These are phyloP conservation scores for Unio pictorum DNA, from an alignment of 2,888 invertebrate species.

Conservation along the genomic window DNA sequence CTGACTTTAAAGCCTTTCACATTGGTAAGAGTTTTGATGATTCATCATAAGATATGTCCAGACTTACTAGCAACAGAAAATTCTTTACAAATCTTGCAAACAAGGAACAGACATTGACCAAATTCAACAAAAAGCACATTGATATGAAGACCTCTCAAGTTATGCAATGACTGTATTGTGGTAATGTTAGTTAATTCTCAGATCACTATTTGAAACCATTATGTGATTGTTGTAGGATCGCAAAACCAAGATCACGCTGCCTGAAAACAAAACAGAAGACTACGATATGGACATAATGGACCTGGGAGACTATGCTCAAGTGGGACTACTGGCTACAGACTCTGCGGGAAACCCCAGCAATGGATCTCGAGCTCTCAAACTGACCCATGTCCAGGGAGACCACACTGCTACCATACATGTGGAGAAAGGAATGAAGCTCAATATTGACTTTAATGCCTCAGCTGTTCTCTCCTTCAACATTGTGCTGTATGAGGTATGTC, in stretches of 20 bases:
- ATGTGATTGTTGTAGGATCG: constrained; percentile 26
- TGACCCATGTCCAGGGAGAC: constrained; percentile 44
- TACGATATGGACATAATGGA: constrained; percentile 48
- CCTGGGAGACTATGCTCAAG: constrained; percentile 50
- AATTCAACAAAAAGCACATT: no score
- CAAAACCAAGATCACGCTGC: constrained; percentile 47
- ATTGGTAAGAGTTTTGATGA: no score
- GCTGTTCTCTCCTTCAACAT: constrained; percentile 53
- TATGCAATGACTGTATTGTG: no score
- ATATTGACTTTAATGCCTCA: constrained; percentile 53
- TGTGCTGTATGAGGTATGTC: constrained; percentile 48
- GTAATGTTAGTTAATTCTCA: no score
- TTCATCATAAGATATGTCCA: no score
- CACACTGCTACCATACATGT: constrained; percentile 52
- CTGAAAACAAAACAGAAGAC: constrained; percentile 34
- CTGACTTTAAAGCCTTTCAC: no score
- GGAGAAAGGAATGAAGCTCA: constrained; percentile 48
- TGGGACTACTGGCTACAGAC: constrained; percentile 51
- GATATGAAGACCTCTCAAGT: no score
- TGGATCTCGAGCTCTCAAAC: constrained; percentile 11
- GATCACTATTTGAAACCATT: no score
- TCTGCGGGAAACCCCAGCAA: constrained; percentile 26
- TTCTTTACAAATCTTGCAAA: no score
- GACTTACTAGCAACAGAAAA: no score
- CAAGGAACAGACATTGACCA: no score